These are phyloP conservation scores for Neodon shergylaensis DNA, from an alignment of 2,113 vertebrate genomes.

Conservation along the genomic window DNA sequence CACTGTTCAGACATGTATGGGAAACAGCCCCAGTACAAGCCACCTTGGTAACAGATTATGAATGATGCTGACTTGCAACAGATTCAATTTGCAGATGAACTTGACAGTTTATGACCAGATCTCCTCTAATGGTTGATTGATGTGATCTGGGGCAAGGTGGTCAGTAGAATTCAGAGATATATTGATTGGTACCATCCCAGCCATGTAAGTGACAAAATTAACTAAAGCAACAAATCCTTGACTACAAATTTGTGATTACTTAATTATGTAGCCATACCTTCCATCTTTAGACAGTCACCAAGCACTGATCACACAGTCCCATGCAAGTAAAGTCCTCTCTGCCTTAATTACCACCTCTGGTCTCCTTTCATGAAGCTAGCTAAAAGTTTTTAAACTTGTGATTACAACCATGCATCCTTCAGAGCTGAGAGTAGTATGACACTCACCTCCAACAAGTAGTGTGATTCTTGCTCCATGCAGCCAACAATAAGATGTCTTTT, in stretches of 20 bases:
- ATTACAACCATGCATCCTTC: background rate
- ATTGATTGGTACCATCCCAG: background rate
- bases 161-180: background rate
- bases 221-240: background rate
- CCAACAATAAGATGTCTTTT: background rate
- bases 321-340: background rate
- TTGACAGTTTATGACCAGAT: background rate
- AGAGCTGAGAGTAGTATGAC: background rate
- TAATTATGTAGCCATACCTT: background rate
- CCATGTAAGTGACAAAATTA: background rate
- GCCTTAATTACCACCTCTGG: background rate
- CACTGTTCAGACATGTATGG: background rate
- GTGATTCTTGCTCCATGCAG: background rate
- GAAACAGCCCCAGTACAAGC: background rate
- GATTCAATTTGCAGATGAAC: background rate
- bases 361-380: background rate
- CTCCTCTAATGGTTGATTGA: background rate
- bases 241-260: background rate
- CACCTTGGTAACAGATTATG: background rate
- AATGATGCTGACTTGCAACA: background rate
- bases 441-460: too few species aligned
- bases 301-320: background rate
- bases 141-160: background rate
- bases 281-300: background rate
- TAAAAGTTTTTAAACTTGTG: background rate